Conservation (phyloP, 2,888 invertebrate genomes). For the Halictus ligatus region DNA sequence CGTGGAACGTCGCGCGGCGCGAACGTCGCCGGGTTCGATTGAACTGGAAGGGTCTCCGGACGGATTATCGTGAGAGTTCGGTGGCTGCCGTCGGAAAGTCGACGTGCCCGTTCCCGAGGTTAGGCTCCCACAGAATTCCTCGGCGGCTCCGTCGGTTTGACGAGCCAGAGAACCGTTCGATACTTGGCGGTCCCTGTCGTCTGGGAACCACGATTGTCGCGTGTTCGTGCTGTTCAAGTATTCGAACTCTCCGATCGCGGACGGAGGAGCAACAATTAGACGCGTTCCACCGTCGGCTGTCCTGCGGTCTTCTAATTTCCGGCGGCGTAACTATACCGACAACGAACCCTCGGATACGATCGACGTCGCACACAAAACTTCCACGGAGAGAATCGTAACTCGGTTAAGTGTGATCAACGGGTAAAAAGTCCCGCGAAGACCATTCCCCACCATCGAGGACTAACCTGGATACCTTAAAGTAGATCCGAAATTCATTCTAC, state of each 20-base stretch:
- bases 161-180: constrained; percentile 20
- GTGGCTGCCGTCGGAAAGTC: constrained; percentile 46
- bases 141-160: not conserved
- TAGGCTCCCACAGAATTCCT: constrained; percentile 19
- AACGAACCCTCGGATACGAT: not conserved
- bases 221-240: constrained; percentile 26
- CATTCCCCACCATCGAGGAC: not conserved
- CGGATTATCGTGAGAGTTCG: constrained; percentile 30
- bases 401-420: not conserved
- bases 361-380: not conserved
- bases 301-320: constrained; percentile 49
- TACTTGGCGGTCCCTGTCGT: constrained; percentile 11
- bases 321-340: not conserved
- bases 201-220: constrained; percentile 2
- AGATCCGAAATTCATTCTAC: not conserved
- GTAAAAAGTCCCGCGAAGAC: not conserved
- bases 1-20: constrained; percentile 39
- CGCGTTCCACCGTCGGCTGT: constrained; percentile 31
- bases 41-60: constrained; percentile 55
- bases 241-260: constrained; percentile 43
- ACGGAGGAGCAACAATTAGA: constrained; percentile 40
- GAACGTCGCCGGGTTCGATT: constrained; percentile 54
- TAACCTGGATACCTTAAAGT: not conserved
- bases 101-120: constrained; percentile 39
- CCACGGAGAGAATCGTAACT: not conserved